phyloP scores from a whole-genome alignment of 2,888 invertebrate genomes.

The Hypomecis atomaria region DNA sequence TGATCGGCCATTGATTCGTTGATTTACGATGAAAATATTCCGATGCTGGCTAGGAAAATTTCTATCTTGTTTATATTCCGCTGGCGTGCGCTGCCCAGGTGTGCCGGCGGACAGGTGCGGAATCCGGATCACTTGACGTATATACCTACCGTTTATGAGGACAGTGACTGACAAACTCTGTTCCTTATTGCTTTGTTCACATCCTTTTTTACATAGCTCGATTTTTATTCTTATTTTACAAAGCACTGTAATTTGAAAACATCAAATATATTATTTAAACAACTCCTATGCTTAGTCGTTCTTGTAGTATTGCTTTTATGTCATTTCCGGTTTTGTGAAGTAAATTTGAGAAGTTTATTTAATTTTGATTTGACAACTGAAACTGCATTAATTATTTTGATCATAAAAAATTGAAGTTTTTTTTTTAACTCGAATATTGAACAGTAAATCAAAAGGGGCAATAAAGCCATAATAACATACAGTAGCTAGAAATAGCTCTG shows the following conservation, averaged over 20 bases:
- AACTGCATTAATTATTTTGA: no score
- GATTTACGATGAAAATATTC: conserved; percentile 48
- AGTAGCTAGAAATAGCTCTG: conserved; percentile 23
- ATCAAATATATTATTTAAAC: no score
- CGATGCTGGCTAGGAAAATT: conserved; percentile 48
- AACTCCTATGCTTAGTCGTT: no score
- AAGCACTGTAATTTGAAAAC: no score
- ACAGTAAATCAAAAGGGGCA: conserved; percentile 13
- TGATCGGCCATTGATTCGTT: conserved; percentile 34
- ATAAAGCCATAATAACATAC: conserved; percentile 21
- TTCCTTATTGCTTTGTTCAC: neutral
- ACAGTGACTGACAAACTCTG: neutral
- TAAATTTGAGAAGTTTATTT: no score
- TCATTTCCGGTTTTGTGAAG: no score
- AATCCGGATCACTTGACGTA: conserved; percentile 5
- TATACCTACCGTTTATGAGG: neutral
- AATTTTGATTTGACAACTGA: no score
- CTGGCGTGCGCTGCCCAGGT: conserved; percentile 31
- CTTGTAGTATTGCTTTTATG: no score
- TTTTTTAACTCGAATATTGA: neutral
- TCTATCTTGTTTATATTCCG: conserved; percentile 42
- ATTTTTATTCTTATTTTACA: no score
- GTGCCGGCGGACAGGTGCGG: conserved; percentile 22
- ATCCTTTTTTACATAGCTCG: no score
- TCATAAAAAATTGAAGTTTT: neutral